Evolutionary conservation across 2,888 invertebrate genomes (phyloP), one percentile per base, ranked within the genome.

Genomic region (Plusia festucae): DNA sequence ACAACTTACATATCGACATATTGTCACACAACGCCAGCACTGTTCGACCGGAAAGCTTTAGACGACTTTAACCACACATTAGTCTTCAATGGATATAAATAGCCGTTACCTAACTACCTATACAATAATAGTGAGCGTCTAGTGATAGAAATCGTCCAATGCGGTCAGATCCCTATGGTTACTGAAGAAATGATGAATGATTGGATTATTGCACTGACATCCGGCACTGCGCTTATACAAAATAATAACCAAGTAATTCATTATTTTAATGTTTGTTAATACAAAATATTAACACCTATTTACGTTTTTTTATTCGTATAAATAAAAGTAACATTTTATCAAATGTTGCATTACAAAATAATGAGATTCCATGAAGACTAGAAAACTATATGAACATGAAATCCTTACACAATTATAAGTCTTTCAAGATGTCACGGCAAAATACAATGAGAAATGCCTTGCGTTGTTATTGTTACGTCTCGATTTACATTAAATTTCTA

Each of bases 311-410:
- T 85, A 85, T 83, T 80, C 85, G 85, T 90, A 90, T 78, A 83
- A 83, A 83, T 83, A 84, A 85, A 86, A 87, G 85, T 88, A 84
- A 83, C 86, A 87, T 83, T 85, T 87, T 84, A 88, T 87, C 85
- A 91, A 92, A 90, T 90, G 86, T 88, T 86, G 85, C 88, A 91
- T 85, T 89, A 88, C 87, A 89, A 89, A 91, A 90, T 91, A 92
- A 94, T 95, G 94, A 94, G 91, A 93, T 92, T 92, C 87, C 90
- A 93, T 94, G 94, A 94, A 91, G 90, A 92, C 95, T 95, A 95
- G 93, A 94, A 90, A 88, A 93, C 94, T 95, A 95, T 88, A 94
- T 95, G 95, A 93, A 93, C 91, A 92, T 93, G 94, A 94, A 94
- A 94, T 93, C 90, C 94, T 95, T 93, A 94, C 90, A 92, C 90